A percentile compares a stretch with the other conserved stretches of the same genome.
phyloP scores from a whole-genome alignment of 1,140 invertebrate species.

The Laupala kohalensis region DNA sequence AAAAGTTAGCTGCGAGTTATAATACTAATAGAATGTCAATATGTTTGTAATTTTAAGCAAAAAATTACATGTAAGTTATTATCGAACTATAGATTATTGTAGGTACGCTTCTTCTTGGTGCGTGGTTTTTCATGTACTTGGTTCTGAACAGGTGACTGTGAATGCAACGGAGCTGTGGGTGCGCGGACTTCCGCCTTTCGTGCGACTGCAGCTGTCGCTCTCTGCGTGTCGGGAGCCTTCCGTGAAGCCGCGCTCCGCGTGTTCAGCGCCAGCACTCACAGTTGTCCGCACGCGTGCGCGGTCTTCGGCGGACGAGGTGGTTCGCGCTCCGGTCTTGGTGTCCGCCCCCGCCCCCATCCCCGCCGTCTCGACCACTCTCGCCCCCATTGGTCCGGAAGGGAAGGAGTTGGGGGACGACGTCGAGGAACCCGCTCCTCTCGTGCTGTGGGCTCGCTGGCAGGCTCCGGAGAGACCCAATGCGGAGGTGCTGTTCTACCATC shows the following conservation, averaged over 20 bases:
- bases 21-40: too few relatives aligned
- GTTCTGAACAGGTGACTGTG: background rate
- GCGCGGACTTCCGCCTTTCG: background rate
- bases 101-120: too few relatives aligned
- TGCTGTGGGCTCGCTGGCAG: background rate
- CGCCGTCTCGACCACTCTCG: too few relatives aligned
- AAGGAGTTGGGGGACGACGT: too few relatives aligned
- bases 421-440: background rate
- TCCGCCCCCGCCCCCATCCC: too few relatives aligned
- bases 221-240: background rate
- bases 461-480: background rate
- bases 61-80: too few relatives aligned
- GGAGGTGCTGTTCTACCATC: background rate
- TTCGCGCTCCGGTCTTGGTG: background rate
- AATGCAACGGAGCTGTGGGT: too few relatives aligned
- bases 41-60: too few relatives aligned
- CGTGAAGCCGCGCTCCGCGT: background rate
- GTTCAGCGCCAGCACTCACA: background rate
- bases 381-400: too few relatives aligned
- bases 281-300: background rate
- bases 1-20: too few relatives aligned
- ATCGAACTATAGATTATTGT: too few relatives aligned
- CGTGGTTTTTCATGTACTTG: too few relatives aligned
- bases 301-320: background rate
- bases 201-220: background rate